Base-by-base conservation (phyloP, 1,140 invertebrate species). In the Trinorchestia longiramus region DNA sequence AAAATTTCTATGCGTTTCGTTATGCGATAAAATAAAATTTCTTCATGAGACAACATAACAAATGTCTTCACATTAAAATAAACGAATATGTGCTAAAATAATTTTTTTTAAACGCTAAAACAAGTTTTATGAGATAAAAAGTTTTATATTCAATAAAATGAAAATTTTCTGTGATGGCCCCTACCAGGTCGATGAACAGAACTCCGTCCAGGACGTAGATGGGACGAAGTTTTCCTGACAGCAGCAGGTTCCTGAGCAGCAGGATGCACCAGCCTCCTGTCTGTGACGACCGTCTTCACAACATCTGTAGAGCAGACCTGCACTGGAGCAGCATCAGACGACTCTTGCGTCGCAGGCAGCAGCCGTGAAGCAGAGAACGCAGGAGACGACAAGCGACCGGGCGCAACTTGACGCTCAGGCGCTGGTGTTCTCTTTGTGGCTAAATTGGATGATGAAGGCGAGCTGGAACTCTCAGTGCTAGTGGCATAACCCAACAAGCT, bases 381-480 rank as follows among this genome's bases (percentile, higher is more conserved):
- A 91, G 88, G 88, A 0, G 43, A 40, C 11, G 92, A 47, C 43
- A 94, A 6, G 40, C 44, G 92, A 94, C 40, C 0, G n/a, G 92
- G 44, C 11, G 44, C 17, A 43, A 47, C 43, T 43, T 90, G 42
- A 42, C 92, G 92, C 28, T 77, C 62, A 11, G 43, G 92, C 3
- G 8, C 43, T 0, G 40, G 28, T 15, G 92, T 11, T 94, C 43
- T 94, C 36, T 94, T 45, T 11, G 92, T 45, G 36, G 44, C 19
- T 28, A 94, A 42, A 94, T 94, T 94, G 36, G 92, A 94, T 40
- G 43, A 45, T 45, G 92, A 94, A 45, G 92, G 92, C 4, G 92
- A 43, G 36, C 92, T 94, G 44, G 92, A 94, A 44, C 92, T 94
- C 44, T 94, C 92, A 40, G 92, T 94, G 92, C 92, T 94, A 44